These are phyloP conservation scores for Poecilia wingei DNA, from an alignment of 2,797 vertebrate genomes.

Conservation along the genomic window DNA sequence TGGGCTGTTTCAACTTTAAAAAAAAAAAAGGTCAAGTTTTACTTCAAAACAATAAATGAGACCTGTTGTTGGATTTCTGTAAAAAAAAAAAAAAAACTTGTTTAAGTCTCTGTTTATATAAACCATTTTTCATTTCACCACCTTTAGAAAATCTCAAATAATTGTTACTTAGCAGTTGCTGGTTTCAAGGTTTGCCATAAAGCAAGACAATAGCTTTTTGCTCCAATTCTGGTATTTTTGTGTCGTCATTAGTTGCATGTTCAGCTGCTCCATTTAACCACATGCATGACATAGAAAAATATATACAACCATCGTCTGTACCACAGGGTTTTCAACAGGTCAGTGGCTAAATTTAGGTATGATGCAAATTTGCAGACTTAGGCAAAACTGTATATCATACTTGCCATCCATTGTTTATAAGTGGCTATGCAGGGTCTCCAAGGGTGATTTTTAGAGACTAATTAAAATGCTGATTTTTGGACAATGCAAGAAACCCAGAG, in stretches of 20 bases:
- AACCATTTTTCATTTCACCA: conserved; percentile 7
- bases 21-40: conserved; percentile 8
- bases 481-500: neutral
- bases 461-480: neutral
- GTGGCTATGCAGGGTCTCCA: neutral
- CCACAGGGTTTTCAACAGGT: too few species aligned
- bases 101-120: conserved; percentile 27
- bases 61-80: conserved; percentile 32
- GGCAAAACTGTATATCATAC: neutral
- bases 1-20: conserved; percentile 1
- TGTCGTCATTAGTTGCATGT: neutral
- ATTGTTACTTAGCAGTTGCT: neutral
- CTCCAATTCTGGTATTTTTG: neutral
- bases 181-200: neutral
- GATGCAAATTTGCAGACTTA: too few species aligned
- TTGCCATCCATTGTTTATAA: neutral
- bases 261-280: neutral
- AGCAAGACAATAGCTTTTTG: neutral
- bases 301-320: too few species aligned
- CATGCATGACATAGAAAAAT: neutral
- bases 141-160: neutral
- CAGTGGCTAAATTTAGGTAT: too few species aligned
- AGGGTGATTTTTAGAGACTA: neutral
- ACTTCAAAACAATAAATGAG: conserved; percentile 32
- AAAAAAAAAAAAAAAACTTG: conserved; percentile 16